These are phyloP conservation scores for Aplysia californica DNA, from an alignment of 1,140 invertebrate species.

Conservation along the genomic window DNA sequence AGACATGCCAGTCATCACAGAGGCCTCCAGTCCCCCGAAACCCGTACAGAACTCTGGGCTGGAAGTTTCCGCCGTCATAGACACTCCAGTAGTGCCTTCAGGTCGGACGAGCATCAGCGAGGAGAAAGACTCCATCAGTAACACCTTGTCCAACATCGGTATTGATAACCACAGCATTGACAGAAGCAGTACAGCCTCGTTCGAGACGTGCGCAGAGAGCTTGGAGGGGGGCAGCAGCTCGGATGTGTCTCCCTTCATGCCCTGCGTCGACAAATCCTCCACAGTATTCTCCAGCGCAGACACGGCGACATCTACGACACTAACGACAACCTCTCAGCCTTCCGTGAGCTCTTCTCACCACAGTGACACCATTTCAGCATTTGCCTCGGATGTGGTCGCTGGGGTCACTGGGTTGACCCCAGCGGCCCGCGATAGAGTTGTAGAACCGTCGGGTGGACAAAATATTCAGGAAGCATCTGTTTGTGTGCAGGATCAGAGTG, in stretches of 20 bases:
- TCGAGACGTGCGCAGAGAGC: slow-evolving; percentile 17
- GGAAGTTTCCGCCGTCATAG: no score
- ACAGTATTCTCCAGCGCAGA: background rate
- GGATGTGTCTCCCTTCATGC: background rate
- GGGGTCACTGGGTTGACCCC: background rate
- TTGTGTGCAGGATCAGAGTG: no score
- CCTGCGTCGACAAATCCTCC: background rate
- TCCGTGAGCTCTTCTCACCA: background rate
- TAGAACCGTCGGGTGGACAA: background rate
- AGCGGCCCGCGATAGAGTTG: background rate
- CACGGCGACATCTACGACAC: background rate
- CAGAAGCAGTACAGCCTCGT: slow-evolving; percentile 13
- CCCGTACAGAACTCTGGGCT: no score
- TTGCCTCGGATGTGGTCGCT: background rate
- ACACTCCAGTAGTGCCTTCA: no score
- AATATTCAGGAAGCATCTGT: background rate
- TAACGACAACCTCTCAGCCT: background rate
- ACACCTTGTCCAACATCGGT: slow-evolving; percentile 22
- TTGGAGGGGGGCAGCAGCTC: background rate
- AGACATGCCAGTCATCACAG: no score
- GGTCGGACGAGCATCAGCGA: slow-evolving; percentile 5
- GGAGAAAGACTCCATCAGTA: slow-evolving; percentile 23
- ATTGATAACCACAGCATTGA: slow-evolving; percentile 15
- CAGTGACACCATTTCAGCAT: background rate
- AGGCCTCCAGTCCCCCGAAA: no score